These are phyloP conservation scores for Cotesia typhae DNA, from an alignment of 1,140 invertebrate species.

Conservation along the genomic window DNA sequence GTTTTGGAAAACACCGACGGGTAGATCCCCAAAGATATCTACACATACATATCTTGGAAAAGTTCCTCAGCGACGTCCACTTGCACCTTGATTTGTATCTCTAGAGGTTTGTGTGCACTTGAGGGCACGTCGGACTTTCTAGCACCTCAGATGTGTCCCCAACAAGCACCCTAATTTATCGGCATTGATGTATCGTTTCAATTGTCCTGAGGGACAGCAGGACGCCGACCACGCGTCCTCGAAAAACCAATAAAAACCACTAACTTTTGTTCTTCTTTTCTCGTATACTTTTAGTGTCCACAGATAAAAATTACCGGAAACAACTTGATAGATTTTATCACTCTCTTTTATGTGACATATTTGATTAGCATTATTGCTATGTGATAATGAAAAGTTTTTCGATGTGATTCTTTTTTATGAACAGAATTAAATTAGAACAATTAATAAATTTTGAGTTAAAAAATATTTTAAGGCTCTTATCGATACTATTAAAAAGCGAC, in stretches of 20 bases:
- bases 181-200: slow-evolving; percentile 41
- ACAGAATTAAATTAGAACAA: too few species aligned
- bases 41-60: background rate
- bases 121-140: background rate
- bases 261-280: slow-evolving; percentile 2
- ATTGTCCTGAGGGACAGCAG: slow-evolving; percentile 35
- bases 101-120: background rate
- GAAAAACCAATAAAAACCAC: slow-evolving; percentile 35
- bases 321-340: too few species aligned
- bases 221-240: slow-evolving; percentile 26
- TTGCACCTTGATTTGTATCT: slow-evolving; percentile 33
- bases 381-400: too few species aligned
- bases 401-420: too few species aligned
- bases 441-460: too few species aligned
- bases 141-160: slow-evolving; percentile 8
- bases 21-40: background rate
- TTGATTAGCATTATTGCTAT: too few species aligned
- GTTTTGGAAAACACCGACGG: slow-evolving; percentile 4
- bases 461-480: too few species aligned
- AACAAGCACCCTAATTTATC: background rate
- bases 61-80: slow-evolving; percentile 9
- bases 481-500: too few species aligned
- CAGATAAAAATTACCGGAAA: too few species aligned
- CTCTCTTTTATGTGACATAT: too few species aligned
- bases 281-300: background rate